Conservation (phyloP, 2,113 vertebrate species). For the Papio anubis region DNA sequence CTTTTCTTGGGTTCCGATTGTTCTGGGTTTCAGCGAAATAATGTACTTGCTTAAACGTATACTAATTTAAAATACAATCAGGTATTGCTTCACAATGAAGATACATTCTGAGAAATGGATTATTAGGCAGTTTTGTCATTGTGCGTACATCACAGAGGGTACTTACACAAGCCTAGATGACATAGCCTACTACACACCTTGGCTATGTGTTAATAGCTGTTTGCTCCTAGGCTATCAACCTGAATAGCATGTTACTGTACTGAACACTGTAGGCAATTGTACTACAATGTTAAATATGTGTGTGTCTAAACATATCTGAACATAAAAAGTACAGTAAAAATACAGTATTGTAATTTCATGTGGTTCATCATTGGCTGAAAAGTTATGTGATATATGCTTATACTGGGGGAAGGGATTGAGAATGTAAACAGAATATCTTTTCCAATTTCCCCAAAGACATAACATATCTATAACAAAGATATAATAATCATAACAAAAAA, state of each 20-base stretch:
- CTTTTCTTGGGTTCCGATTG: not conserved
- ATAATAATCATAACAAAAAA: not conserved
- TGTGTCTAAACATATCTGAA: not conserved
- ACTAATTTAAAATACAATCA: not conserved
- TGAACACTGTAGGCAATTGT: not conserved
- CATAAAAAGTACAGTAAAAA: not conserved
- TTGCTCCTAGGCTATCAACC: not conserved
- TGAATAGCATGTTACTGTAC: not conserved
- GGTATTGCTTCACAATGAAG: too few species aligned
- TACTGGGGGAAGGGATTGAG: fast-evolving
- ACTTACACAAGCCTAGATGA: not conserved
- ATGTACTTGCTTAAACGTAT: not conserved
- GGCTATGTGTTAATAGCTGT: not conserved
- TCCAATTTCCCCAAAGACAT: not conserved
- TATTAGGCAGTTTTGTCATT: not conserved
- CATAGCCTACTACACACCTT: not conserved
- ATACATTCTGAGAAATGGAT: not conserved
- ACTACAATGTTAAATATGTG: not conserved
- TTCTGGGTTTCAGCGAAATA: not conserved
- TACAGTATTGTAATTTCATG: not conserved
- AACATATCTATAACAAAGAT: not conserved
- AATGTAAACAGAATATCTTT: not conserved
- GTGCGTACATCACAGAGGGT: not conserved
- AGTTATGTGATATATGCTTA: not conserved
- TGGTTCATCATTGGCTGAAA: not conserved